Evolutionary conservation across 2,888 invertebrate species (phyloP), one percentile per base, ranked within the genome.

Genomic region (Aphodius sticticus): DNA sequence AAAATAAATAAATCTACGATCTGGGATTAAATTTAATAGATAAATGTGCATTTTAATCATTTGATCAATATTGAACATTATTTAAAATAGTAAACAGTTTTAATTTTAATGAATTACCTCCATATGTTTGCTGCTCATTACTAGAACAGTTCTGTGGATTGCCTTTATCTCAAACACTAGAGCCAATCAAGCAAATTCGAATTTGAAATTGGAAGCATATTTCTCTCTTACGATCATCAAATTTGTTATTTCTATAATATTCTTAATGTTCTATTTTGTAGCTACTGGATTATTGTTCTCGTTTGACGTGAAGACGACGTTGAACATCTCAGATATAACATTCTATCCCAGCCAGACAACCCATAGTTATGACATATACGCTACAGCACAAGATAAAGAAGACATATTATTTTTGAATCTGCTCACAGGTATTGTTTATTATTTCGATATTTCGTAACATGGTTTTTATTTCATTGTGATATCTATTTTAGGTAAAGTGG

Each of bases 221-320:
- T 26, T 26, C 26, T 26, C 1, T 1, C 26, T 1, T 26, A 26
- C 26, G 1, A 26, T 26, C 26, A 26, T 14, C 2, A 70, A 7
- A 70, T 70, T 70, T 70, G 70, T 70, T 7, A 15, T 71, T 71
- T 71, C 15, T 15, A 70, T 70, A 16, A 26, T 26, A 26, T 26
- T 26, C 1, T 26, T 26, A 26, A 26, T 26, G 26, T 26, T 26
- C 26, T 26, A 26, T 26, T 80, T 89, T 89, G 1, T 87, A 93
- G 93, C 91, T 72, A 90, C 89, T 83, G 95, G 95, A 76, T 88
- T 95, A 80, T 91, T 92, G 83, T 94, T 94, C 85, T 90, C 92
- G 53, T 95, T 94, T 87, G 95, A 95, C 85, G 94, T 95, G 78
- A 94, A 94, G 88, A 95, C 95, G 7, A 94, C 93, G 6, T 88